A percentile compares a stretch with the other conserved stretches of the same genome.
phyloP scores from a whole-genome alignment of 2,797 vertebrate species.

The Anabacerthia variegaticeps region DNA sequence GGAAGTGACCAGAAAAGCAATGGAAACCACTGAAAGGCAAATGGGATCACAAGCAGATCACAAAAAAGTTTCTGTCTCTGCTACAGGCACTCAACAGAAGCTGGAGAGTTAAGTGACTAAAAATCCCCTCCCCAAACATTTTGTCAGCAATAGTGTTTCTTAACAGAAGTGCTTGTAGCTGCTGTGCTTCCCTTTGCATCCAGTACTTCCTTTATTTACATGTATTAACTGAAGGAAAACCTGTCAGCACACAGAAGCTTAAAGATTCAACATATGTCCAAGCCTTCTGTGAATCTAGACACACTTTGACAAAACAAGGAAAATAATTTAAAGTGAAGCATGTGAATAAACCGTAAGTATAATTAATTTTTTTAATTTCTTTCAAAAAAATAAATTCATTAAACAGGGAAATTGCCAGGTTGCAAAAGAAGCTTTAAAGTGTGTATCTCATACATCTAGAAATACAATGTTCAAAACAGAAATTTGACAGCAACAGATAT shows the following conservation, averaged over 20 bases:
- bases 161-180: not conserved
- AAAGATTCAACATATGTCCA: not conserved
- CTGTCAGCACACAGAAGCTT: not conserved
- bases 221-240: not conserved
- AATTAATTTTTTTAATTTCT: not conserved
- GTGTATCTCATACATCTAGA: not conserved
- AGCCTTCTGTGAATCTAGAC: not conserved
- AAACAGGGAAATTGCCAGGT: not conserved
- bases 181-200: not conserved
- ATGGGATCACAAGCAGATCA: not conserved
- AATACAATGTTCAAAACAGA: not conserved
- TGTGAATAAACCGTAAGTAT: not conserved
- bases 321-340: not conserved
- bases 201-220: not conserved
- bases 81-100: not conserved
- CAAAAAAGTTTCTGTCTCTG: not conserved
- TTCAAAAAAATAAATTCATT: not conserved
- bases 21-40: not conserved
- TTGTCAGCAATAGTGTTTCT: not conserved
- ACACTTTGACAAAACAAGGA: not conserved
- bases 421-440: not conserved
- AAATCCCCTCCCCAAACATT: not conserved
- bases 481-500: not conserved
- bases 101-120: not conserved
- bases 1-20: not conserved